Conservation (phyloP, 2,797 vertebrate genomes). For the Erpetoichthys calabaricus region DNA sequence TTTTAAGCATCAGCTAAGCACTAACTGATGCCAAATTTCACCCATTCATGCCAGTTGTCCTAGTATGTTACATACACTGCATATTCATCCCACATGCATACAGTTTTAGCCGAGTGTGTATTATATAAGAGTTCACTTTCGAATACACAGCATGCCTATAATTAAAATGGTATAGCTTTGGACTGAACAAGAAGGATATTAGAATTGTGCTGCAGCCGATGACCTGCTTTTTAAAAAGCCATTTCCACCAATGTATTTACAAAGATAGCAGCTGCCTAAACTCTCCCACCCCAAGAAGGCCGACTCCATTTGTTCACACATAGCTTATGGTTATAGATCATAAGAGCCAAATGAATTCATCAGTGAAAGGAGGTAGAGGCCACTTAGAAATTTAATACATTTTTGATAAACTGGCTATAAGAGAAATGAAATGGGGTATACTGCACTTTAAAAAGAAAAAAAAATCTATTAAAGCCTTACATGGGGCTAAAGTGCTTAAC, state of each 20-base stretch:
- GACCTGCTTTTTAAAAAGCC: not conserved
- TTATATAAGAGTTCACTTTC: too few species aligned
- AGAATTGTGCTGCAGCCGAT: too few species aligned
- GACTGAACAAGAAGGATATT: too few species aligned
- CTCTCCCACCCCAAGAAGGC: constrained; percentile 29
- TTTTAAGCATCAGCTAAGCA: too few species aligned
- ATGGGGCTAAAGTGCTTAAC: constrained; percentile 32
- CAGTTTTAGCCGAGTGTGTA: too few species aligned
- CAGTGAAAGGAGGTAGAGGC: constrained; percentile 24
- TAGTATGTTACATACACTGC: too few species aligned
- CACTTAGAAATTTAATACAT: constrained; percentile 27
- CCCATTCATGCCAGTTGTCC: too few species aligned
- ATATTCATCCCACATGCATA: too few species aligned
- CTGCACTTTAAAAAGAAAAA: constrained; percentile 30
- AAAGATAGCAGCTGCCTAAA: constrained; percentile 30
- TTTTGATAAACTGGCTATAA: constrained; percentile 46
- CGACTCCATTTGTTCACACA: constrained; percentile 45
- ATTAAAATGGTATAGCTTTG: too few species aligned
- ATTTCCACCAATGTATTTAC: constrained; percentile 7
- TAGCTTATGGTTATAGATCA: constrained; percentile 34
- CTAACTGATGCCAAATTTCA: too few species aligned
- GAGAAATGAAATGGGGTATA: constrained; percentile 34
- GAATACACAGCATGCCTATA: too few species aligned
- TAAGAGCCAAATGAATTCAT: constrained; percentile 43
- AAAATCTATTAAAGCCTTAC: constrained; percentile 44